Evolutionary conservation across 2,797 vertebrate species (phyloP), one percentile per base, ranked within the genome.

Genomic region (Cynopterus sphinx): DNA sequence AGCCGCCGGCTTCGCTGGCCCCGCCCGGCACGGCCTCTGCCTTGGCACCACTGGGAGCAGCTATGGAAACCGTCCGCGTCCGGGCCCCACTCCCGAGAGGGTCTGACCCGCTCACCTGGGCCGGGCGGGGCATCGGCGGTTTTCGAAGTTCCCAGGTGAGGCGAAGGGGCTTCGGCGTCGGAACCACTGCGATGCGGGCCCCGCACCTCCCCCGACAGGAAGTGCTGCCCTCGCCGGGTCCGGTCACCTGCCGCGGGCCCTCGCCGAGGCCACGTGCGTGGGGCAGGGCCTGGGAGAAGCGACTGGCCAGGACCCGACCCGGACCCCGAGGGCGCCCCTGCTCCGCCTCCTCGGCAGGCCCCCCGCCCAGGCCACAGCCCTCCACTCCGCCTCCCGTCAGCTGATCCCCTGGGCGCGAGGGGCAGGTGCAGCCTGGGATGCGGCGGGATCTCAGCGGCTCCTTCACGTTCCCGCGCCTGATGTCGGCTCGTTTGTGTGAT

Each of bases 401-500:
- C 97, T 96, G 97, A 97, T 93, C 86, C 98, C 97, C 98, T 98
- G 97, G 98, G 97, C 96, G 98, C 97, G 93, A 96, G 98, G 97
- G 98, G 98, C 98, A 98, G 98, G 98, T 98, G 98, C 97, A 96
- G 98, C 96, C 61, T 51, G 93, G 97, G 92, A 94, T 97, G 98
- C 97, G 96, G 98, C 97, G 93, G 94, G 96, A 97, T 94, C 97
- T 98, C 97, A 96, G 98, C 98, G 97, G 97, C 68, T 84, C 98
- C 95, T 95, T 17, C 97, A 96, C 92, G 13, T 87, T 92, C 97
- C 97, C 97, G 93, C 97, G 98, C 98, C 97, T 73, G 95, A 98
- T 98, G 98, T 98, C 98, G 98, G 97, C 98, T 98, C 97, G 98
- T 98, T 98, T 98, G 98, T 98, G 97, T 98, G 98, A 98, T 98